Evolutionary conservation across 2,888 invertebrate species (phyloP).

Genomic region (Nomada ruficornis): DNA sequence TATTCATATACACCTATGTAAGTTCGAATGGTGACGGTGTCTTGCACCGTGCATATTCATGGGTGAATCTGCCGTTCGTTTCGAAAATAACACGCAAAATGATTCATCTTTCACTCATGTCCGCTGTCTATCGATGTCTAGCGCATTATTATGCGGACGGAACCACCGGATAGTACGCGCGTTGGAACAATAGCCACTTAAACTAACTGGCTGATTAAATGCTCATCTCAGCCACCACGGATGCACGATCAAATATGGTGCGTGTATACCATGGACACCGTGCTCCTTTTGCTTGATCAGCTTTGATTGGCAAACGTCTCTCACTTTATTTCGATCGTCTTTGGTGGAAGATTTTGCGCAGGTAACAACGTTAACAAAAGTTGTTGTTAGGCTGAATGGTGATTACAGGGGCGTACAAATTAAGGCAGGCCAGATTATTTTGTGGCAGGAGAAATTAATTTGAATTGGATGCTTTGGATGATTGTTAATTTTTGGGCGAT

Average conservation of each 20-base stretch:
- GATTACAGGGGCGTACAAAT: neutral
- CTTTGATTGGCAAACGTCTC: constrained; percentile 4
- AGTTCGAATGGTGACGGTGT: neutral
- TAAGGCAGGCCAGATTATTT: neutral
- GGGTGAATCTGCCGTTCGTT: constrained; percentile 52
- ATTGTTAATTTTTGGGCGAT: no score
- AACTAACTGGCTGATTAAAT: constrained; percentile 66
- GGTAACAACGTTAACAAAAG: neutral
- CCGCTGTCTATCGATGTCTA: constrained; percentile 55
- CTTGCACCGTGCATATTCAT: constrained; percentile 24
- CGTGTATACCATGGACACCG: constrained; percentile 2
- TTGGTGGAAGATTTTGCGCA: neutral
- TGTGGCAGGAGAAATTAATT: no score
- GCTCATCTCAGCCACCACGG: constrained; percentile 51
- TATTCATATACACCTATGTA: neutral
- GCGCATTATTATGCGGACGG: constrained; percentile 63
- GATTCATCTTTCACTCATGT: constrained; percentile 67
- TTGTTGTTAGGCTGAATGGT: no score
- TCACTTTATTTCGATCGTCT: neutral
- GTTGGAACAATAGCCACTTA: constrained; percentile 72
- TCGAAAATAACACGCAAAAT: constrained; percentile 55
- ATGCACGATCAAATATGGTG: constrained; percentile 53
- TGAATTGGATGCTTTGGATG: no score
- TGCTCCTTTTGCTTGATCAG: constrained; percentile 34
- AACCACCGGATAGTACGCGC: constrained; percentile 52